Conservation (phyloP, 2,888 invertebrate species). For the Heteromyza rotundicornis region DNA sequence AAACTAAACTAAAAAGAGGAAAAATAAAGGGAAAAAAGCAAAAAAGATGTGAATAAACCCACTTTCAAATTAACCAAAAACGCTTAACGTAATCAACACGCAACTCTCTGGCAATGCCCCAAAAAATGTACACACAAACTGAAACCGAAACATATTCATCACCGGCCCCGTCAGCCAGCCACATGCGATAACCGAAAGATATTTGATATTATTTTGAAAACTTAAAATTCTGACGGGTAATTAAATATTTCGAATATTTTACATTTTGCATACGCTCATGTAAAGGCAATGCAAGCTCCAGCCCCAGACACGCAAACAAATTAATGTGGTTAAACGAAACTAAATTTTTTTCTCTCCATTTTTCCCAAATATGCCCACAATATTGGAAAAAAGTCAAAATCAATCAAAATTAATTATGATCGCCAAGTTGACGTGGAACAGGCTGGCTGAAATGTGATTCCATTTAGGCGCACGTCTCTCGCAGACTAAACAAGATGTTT, state of each 20-base stretch:
- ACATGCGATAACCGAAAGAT: background rate
- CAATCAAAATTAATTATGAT: conserved; percentile 2
- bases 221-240: background rate
- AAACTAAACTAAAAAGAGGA: background rate
- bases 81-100: conserved; percentile 2
- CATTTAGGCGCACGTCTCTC: background rate
- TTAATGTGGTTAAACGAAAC: background rate
- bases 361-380: background rate
- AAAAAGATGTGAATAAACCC: conserved; percentile 1
- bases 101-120: background rate
- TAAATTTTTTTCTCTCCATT: no score
- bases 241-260: background rate
- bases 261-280: no score
- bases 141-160: background rate
- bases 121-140: background rate
- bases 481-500: background rate
- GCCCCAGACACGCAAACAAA: background rate
- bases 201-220: background rate
- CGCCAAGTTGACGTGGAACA: background rate
- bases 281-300: no score
- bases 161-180: no score
- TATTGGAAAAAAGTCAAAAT: background rate
- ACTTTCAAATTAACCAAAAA: conserved; percentile 1
- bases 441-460: background rate
- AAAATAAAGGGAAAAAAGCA: background rate